Conservation (phyloP, 30 jellyfish, hydroid and myxozoan species). For the Pelagia noctiluca region DNA sequence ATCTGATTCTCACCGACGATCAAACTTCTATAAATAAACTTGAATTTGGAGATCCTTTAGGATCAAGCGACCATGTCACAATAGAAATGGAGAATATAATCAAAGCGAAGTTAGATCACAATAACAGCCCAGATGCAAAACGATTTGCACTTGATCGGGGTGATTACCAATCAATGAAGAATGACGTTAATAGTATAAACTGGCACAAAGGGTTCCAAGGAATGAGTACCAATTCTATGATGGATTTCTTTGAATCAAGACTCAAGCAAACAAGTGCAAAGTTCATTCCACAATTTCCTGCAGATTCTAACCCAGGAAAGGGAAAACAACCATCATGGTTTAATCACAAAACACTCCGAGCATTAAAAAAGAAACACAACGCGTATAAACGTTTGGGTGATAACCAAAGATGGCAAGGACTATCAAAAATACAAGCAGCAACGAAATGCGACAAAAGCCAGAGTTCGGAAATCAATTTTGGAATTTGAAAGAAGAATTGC, state of each 20-base stretch:
- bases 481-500: constrained; percentile 18
- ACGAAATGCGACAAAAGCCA: constrained; percentile 1
- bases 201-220: constrained; percentile 30
- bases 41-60: constrained; percentile 20
- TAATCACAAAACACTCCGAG: constrained; percentile 4
- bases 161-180: constrained; percentile 16
- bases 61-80: constrained; percentile 43
- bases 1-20: constrained; percentile 24
- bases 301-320: constrained; percentile 7
- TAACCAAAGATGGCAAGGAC: constrained; percentile 9
- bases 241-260: constrained; percentile 15
- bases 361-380: constrained; percentile 12
- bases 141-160: constrained; percentile 24
- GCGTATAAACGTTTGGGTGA: constrained; percentile 20
- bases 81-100: constrained; percentile 18
- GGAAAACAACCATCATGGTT: constrained; percentile 17
- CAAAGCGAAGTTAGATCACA: constrained; percentile 7
- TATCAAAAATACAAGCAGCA: constrained; percentile 18
- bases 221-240: constrained; percentile 16
- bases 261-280: not conserved
- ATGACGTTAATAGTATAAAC: constrained; percentile 14
- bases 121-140: constrained; percentile 13
- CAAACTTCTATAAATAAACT: constrained; percentile 20
- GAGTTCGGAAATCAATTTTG: not conserved
- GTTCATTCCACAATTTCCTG: constrained; percentile 20